phyloP scores from a whole-genome alignment of 2,797 vertebrate species.

The Anniella stebbinsi region DNA sequence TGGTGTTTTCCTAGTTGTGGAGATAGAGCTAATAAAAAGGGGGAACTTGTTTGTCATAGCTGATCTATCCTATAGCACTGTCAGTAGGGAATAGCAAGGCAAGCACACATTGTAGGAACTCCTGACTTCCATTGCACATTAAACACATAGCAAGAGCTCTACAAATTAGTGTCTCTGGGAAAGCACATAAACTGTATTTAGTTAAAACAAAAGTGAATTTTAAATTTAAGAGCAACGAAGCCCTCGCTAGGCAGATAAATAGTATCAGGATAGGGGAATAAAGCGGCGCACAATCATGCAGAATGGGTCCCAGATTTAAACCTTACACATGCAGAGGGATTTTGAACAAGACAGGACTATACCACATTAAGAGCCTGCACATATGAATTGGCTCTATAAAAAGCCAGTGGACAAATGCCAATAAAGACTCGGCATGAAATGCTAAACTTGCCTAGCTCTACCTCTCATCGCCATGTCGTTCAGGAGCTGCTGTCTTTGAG shows the following conservation, averaged over 20 bases:
- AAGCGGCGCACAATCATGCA: not conserved
- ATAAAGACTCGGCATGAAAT: not conserved
- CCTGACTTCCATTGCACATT: not conserved
- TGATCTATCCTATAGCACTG: not conserved
- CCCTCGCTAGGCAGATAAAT: not conserved
- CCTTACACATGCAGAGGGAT: not conserved
- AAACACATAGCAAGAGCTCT: not conserved
- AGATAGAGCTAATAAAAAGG: not conserved
- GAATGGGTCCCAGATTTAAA: not conserved
- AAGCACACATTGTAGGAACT: not conserved
- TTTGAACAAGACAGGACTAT: not conserved
- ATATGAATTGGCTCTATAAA: not conserved
- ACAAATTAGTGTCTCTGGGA: not conserved
- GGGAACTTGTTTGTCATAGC: not conserved
- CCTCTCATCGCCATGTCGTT: not conserved
- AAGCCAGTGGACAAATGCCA: not conserved
- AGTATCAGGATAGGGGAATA: not conserved
- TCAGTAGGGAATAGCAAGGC: not conserved
- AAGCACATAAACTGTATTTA: not conserved
- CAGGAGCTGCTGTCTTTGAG: not conserved
- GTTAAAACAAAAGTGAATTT: not conserved
- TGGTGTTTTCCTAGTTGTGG: too few species aligned
- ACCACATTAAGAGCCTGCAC: not conserved
- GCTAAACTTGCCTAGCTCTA: not conserved
- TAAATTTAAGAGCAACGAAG: not conserved